Percentiles rank a stretch among this genome's conserved stretches.
These are phyloP conservation scores for Neocloeon triangulifer DNA, from an alignment of 1,140 invertebrate species.

Conservation along the genomic window DNA sequence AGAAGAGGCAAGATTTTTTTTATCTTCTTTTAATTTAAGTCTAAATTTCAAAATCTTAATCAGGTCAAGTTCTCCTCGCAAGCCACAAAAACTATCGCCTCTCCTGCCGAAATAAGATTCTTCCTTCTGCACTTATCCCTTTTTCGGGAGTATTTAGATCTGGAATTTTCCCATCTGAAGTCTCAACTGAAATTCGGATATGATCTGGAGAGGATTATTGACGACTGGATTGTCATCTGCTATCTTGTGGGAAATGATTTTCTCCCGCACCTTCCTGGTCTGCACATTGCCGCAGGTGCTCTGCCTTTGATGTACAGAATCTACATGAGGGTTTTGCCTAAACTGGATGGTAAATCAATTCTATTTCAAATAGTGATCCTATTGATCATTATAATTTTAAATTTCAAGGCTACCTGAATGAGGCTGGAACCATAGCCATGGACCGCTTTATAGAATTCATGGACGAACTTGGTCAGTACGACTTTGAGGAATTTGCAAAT, in stretches of 20 bases:
- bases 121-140: conserved; percentile 79
- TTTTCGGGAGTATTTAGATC: conserved; percentile 76
- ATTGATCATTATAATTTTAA: conserved; percentile 8
- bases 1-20: conserved; percentile 52
- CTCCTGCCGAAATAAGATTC: conserved; percentile 78
- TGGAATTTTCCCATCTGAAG: conserved; percentile 68
- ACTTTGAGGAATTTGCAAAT: conserved; percentile 67
- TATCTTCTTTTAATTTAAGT: conserved; percentile 1
- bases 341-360: conserved; percentile 46
- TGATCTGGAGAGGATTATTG: conserved; percentile 33
- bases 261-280: conserved; percentile 78
- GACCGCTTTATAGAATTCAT: conserved; percentile 70
- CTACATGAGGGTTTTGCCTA: conserved; percentile 71
- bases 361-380: conserved; percentile 5
- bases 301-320: conserved; percentile 65
- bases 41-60: conserved; percentile 12
- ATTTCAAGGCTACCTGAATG: conserved; percentile 75
- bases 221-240: conserved; percentile 46
- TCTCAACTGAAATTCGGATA: conserved; percentile 41
- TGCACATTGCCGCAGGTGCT: conserved; percentile 81
- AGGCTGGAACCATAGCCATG: conserved; percentile 65
- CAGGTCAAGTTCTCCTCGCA: conserved; percentile 45
- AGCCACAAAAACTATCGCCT: conserved; percentile 24
- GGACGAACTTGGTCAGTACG: conserved; percentile 57
- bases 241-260: conserved; percentile 96